These are phyloP conservation scores for Mesodorylaimus sp. DNA, from an alignment of 2,888 invertebrate species.

Conservation along the genomic window DNA sequence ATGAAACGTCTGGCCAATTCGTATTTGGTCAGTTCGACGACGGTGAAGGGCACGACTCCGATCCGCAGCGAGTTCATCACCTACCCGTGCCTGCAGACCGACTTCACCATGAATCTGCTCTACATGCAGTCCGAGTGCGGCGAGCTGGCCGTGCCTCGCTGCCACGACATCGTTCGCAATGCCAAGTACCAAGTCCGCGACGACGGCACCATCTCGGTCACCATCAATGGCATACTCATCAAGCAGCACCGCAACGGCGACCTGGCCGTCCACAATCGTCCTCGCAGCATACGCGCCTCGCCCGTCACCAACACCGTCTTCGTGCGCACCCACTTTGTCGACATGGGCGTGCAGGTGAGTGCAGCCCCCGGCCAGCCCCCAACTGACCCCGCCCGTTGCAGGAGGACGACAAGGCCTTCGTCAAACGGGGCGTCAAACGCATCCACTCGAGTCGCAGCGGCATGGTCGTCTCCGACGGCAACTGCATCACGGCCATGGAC, in stretches of 20 bases:
- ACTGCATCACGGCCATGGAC: conserved; percentile 23
- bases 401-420: conserved; percentile 21
- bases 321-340: conserved; percentile 30
- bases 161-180: conserved; percentile 24
- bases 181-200: conserved; percentile 28
- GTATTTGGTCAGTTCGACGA: conserved; percentile 17
- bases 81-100: conserved; percentile 27
- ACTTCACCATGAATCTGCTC: conserved; percentile 26
- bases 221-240: conserved; percentile 31
- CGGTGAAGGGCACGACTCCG: conserved; percentile 28
- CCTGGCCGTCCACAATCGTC: conserved; percentile 30
- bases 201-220: conserved; percentile 27
- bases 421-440: conserved; percentile 22
- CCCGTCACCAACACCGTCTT: conserved; percentile 25
- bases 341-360: conserved; percentile 30
- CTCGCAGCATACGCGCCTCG: conserved; percentile 31
- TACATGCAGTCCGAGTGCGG: conserved; percentile 13
- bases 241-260: conserved; percentile 30
- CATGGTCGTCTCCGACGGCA: conserved; percentile 25
- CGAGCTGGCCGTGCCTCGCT: conserved; percentile 18
- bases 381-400: too few species aligned
- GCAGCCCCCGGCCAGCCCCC: too few species aligned
- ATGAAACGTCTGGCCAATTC: conserved; percentile 19
- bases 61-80: conserved; percentile 30
- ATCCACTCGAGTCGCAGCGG: conserved; percentile 24